Evolutionary conservation across 2,113 vertebrate species (phyloP).

Genomic region (Cavia aperea): DNA sequence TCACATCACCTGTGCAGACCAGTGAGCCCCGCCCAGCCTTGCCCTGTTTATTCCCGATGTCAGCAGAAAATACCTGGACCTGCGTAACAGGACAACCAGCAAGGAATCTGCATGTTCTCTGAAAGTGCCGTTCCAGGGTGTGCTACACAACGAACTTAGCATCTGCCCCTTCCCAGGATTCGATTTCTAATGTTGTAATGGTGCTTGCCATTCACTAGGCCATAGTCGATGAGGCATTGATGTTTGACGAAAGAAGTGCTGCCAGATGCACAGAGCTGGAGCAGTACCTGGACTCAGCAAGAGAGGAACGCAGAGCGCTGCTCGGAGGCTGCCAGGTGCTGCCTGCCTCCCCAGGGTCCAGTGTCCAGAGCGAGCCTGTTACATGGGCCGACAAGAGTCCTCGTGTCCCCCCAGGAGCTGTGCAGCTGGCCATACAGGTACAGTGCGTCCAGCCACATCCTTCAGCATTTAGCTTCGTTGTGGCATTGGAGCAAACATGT

Average conservation of each 20-base stretch:
- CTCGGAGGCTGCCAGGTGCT: slow-evolving; percentile 45
- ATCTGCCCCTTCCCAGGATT: not conserved
- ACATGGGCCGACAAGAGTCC: slow-evolving; percentile 59
- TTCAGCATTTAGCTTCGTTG: not conserved
- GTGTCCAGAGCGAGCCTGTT: slow-evolving; percentile 21
- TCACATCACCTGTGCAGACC: not conserved
- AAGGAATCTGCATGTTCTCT: not conserved
- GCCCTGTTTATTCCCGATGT: not conserved
- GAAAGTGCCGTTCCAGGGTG: not conserved
- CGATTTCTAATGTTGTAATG: not conserved
- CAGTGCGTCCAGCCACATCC: not conserved
- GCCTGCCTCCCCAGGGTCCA: slow-evolving; percentile 8
- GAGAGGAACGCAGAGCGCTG: slow-evolving; percentile 65
- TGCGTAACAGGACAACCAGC: not conserved
- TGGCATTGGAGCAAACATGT: not conserved
- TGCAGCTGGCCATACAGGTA: slow-evolving; percentile 68
- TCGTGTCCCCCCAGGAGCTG: slow-evolving; percentile 47
- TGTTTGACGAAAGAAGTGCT: slow-evolving; percentile 60
- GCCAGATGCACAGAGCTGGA: slow-evolving; percentile 61
- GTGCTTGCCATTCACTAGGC: slow-evolving; percentile 42
- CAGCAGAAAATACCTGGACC: not conserved
- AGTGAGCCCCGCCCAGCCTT: not conserved
- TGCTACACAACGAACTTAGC: not conserved
- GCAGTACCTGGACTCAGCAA: slow-evolving; percentile 57
- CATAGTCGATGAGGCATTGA: slow-evolving; percentile 58